Conservation (phyloP, 2,797 vertebrate species). For the Sternotherus odoratus region DNA sequence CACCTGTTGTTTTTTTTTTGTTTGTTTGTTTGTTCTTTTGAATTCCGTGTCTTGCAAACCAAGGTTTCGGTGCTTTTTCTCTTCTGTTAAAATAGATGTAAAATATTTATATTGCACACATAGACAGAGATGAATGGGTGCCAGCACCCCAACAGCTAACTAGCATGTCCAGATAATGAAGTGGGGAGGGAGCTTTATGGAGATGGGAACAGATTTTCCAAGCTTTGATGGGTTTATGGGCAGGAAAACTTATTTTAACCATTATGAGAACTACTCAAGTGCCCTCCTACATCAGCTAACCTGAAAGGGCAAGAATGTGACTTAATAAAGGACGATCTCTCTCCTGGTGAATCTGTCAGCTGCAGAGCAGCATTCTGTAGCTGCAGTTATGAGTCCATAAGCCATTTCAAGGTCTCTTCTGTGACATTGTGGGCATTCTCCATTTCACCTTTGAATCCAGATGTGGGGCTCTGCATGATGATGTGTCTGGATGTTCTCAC, state of each 20-base stretch:
- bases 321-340: background rate
- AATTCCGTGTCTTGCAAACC: background rate
- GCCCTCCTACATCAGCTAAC: background rate
- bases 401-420: background rate
- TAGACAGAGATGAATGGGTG: background rate
- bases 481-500: background rate
- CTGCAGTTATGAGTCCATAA: background rate
- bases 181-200: background rate
- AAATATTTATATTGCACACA: background rate
- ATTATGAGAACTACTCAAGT: background rate
- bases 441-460: background rate
- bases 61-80: background rate
- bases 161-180: background rate
- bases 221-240: background rate
- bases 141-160: background rate
- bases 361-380: background rate
- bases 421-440: background rate
- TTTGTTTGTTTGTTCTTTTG: too few species aligned
- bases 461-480: background rate
- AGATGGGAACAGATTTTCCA: background rate
- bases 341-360: accelerated
- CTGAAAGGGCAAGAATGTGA: background rate
- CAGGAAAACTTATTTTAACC: background rate
- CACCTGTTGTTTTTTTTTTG: background rate
- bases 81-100: background rate